Evolutionary conservation across 2,797 vertebrate species (phyloP), one percentile per base, ranked within the genome.

Genomic region (Platalea minor): DNA sequence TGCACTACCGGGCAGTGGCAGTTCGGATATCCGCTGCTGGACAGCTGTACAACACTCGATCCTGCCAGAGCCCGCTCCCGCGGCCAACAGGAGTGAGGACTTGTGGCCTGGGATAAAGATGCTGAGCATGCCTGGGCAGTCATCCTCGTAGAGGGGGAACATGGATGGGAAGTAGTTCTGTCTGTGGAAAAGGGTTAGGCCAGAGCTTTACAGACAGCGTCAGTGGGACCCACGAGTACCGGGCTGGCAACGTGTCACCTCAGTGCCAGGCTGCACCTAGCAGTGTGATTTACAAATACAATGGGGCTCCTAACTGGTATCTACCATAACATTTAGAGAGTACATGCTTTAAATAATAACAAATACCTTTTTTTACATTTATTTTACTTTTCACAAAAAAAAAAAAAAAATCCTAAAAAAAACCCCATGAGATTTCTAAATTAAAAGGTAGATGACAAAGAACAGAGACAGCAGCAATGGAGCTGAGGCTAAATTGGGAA

Each of bases 1-100:
- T 46, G 70, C 1, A 0, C 54, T 28, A 0, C 1, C 2, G 19
- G 64, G 61, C 61, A 48, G 48, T 2, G 54, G 67, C 74, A 63
- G 46, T 72, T 33, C 0, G 43, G 89, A 82, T 76, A 93, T 92
- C 80, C 8, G 8, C 79, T 37, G 65, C 17, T 4, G 45, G 82
- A 84, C 73, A 93, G 85, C 91, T 72, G 73, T 2, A 67, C 82
- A 77, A 33, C 72, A 48, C 89, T 11, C 0, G 1, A 73, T 69
- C 86, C 89, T 8, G 67, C 24, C 72, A 85, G 8, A 3, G 11
- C 60, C 63, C 0, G 0, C 51, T 61, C 59, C 85, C 2, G 5
- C 0, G 4, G 59, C 77, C 70, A 25, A 9, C 10, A 59, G 48
- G 7, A 86, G 19, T 0, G 33, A 81, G 46, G 67, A 39, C 41